Evolutionary conservation across 2,797 vertebrate species (phyloP).

Genomic region (Chaetodon trifasciatus): DNA sequence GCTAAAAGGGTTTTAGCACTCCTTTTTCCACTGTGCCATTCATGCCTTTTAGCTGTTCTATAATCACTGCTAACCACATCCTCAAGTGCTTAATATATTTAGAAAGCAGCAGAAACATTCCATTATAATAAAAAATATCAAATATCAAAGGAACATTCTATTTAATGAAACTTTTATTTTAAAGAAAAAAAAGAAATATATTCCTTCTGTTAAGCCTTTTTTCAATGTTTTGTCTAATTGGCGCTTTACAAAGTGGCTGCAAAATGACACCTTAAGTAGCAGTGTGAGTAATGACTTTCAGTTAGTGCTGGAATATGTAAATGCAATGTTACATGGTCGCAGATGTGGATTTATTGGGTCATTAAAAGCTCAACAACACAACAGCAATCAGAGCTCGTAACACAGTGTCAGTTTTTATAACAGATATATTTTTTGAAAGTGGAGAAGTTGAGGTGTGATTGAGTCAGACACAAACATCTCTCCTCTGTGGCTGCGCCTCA

Average conservation of each 20-base stretch:
- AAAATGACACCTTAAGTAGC: conserved; percentile 47
- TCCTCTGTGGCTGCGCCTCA: conserved; percentile 6
- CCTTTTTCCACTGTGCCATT: conserved; percentile 40
- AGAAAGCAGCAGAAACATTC: conserved; percentile 35
- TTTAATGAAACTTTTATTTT: conserved; percentile 20
- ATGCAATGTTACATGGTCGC: conserved; percentile 34
- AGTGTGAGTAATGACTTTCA: conserved; percentile 43
- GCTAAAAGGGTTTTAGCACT: conserved; percentile 49
- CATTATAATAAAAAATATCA: conserved; percentile 21
- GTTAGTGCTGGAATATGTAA: conserved; percentile 44
- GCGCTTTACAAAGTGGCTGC: conserved; percentile 20
- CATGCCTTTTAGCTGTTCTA: conserved; percentile 42
- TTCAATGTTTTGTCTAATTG: conserved; percentile 18
- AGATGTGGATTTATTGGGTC: conserved; percentile 56
- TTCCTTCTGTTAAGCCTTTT: not conserved
- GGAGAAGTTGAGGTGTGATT: conserved; percentile 19
- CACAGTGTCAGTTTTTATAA: not conserved
- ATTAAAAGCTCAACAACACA: conserved; percentile 43
- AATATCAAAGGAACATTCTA: conserved; percentile 21
- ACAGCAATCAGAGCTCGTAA: conserved; percentile 17
- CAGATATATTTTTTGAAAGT: not conserved
- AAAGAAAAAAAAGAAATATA: conserved; percentile 11
- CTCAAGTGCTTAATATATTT: conserved; percentile 46
- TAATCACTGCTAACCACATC: conserved; percentile 52
- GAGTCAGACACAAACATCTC: conserved; percentile 15